Base-by-base conservation (phyloP, 53 echinoderm and acorn worm species). In the Antedon mediterranea region DNA sequence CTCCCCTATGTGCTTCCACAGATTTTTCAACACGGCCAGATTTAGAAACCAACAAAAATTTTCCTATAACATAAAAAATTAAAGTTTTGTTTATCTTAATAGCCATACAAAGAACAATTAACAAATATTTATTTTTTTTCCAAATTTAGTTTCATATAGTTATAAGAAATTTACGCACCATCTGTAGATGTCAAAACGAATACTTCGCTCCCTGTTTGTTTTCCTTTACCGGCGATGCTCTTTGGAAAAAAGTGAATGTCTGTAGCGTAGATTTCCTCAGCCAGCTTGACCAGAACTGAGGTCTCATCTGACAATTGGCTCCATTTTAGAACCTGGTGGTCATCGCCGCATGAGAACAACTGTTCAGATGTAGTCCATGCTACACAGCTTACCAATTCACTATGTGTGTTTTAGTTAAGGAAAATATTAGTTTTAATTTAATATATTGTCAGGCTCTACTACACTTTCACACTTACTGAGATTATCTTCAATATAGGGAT, bases 281-380 rank as follows among this genome's bases (percentile, higher is more conserved):
- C 90, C 18, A 98, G 85, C 41, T 98, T 90, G 31, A 92, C 98
- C 11, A 98, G 85, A 20, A 86, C 86, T 72, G 74, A 85, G 43
- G 98, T 98, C 78, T 98, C 98, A 71, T 98, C 92, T 0, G 98
- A 93, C 34, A 98, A 76, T 28, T 89, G 84, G 71, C 93, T 98
- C 98, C 98, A 98, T 81, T 88, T 85, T 8, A 98, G 80, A n/a
- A 98, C 88, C 78, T 92, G 86, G 79, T 98, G 98, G 78, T 98
- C 98, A 74, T 98, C 98, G 34, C 98, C 92, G 83, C 98, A 92
- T 8, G 98, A 98, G 77, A 93, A 98, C 13, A 98, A 90, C 77
- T 97, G 92, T 30, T 98, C 98, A 14, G 98, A 92, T 20, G 92
- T 98, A 30, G 93, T 93, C 98, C 98, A 98, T 23, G 98, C 88